Base-by-base conservation (phyloP, 2,888 invertebrate species). In the Hypselothyrea guttata region DNA sequence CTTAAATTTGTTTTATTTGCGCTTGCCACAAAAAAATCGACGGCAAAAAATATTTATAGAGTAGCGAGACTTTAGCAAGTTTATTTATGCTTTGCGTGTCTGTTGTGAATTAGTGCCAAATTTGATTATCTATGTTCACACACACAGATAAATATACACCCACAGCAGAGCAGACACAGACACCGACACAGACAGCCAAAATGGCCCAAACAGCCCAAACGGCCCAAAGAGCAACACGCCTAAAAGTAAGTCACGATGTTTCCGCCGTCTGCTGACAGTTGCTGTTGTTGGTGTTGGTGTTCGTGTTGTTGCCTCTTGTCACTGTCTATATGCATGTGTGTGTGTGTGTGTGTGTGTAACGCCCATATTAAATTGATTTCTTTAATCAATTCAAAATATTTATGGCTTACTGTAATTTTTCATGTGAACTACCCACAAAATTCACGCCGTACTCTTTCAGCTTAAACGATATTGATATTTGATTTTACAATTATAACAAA, bases 21-120 rank as follows among this genome's bases (percentile, higher is more conserved):
- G 22, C 22, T 22, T 22, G 22, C 22, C 22, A 22, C 22, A 22
- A 22, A 22, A 42, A 66, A 70, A 73, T 55, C 57, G 47, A 41
- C 66, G 70, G 47, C 42, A 12, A 38, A 33, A 11, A 42, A 52
- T 41, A 42, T 8, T 41, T 18, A 67, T 42, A 61, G 57, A 63
- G 60, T 60, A 62, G 54, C 70, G 57, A 61, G 47, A 82, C 75
- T 84, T 63, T 64, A 48, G 73, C 76, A 67, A 73, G 84, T 83
- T 83, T 83, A 86, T 83, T 86, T 83, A 82, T 78, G 84, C 77
- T 78, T 83, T 82, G 82, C 82, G 86, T 83, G 82, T 86, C 79
- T 84, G 75, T 63, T 71, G 79, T 83, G 71, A 86, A 83, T 83
- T 83, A 83, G 82, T 84, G 85, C 83, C 76, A 84, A 84, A 83